A percentile compares a stretch with the other conserved stretches of the same genome.
Conservation (phyloP, 2,797 vertebrate genomes). For the Acanthopagrus latus region DNA sequence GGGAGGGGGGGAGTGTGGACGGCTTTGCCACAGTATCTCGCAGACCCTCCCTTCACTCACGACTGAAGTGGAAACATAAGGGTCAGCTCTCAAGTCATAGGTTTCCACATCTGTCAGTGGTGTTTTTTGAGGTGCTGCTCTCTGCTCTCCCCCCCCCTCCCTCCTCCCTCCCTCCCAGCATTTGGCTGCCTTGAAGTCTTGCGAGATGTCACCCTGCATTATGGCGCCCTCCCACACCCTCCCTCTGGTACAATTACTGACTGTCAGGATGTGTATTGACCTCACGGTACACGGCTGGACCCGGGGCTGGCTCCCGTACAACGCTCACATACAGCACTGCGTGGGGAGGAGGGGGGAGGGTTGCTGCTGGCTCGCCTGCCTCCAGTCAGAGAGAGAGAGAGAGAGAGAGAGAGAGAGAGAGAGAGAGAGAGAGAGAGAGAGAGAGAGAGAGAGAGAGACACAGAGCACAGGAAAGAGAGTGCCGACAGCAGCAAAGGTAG, state of each 20-base stretch:
- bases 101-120: slow-evolving; percentile 42
- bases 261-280: slow-evolving; percentile 74
- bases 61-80: slow-evolving; percentile 33
- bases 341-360: not conserved
- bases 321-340: slow-evolving; percentile 13
- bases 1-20: not conserved
- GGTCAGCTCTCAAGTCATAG: slow-evolving; percentile 41
- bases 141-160: slow-evolving; percentile 1
- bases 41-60: slow-evolving; percentile 13
- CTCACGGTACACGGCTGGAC: slow-evolving; percentile 52
- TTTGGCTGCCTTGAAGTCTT: slow-evolving; percentile 65
- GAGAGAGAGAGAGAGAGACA: slow-evolving; percentile 15
- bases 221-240: slow-evolving; percentile 63
- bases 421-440: slow-evolving; percentile 5
- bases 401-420: no score
- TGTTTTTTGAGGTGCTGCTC: slow-evolving; percentile 30
- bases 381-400: slow-evolving; percentile 11
- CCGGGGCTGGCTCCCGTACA: slow-evolving; percentile 26
- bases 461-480: slow-evolving; percentile 11
- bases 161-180: slow-evolving; percentile 27
- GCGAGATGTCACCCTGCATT: slow-evolving; percentile 75
- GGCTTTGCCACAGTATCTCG: not conserved
- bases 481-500: slow-evolving; percentile 49
- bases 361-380: slow-evolving; percentile 10
- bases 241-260: slow-evolving; percentile 77